Evolutionary conservation across 1,140 invertebrate genomes (phyloP).

Genomic region (Drosophila seguyi): DNA sequence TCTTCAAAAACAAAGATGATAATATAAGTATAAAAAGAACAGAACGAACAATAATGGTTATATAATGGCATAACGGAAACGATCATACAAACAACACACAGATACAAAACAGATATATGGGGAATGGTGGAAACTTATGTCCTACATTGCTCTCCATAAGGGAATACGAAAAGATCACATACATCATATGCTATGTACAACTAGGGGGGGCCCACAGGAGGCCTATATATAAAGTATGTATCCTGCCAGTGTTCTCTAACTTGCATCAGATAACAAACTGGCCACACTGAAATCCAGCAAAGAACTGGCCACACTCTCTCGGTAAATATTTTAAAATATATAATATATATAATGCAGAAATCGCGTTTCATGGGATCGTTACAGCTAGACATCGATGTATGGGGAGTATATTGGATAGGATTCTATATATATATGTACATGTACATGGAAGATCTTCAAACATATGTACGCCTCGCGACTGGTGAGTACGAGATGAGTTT

Average conservation of each 20-base stretch:
- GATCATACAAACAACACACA: slow-evolving; percentile 44
- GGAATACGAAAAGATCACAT: slow-evolving; percentile 20
- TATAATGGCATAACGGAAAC: slow-evolving; percentile 29
- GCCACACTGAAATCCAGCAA: neutral
- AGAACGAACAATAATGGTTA: slow-evolving; percentile 29
- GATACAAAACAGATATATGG: slow-evolving; percentile 31
- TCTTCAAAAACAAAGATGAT: slow-evolving; percentile 57
- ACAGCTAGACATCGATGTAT: slow-evolving; percentile 55
- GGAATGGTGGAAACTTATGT: slow-evolving; percentile 21
- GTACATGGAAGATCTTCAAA: slow-evolving; percentile 24
- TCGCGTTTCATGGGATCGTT: slow-evolving; percentile 6
- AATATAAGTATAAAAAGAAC: slow-evolving; percentile 53
- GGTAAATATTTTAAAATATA: neutral
- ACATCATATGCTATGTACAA: slow-evolving; percentile 19
- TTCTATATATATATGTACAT: slow-evolving; percentile 26
- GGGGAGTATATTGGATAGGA: slow-evolving; percentile 11
- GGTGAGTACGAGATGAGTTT: slow-evolving; percentile 21
- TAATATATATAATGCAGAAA: slow-evolving; percentile 1
- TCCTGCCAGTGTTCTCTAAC: slow-evolving; percentile 6
- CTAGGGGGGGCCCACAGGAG: neutral
- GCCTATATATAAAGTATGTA: neutral
- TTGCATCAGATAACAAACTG: neutral
- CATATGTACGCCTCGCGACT: slow-evolving; percentile 5
- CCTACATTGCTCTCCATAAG: slow-evolving; percentile 30
- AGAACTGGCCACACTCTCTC: slow-evolving; percentile 11